Evolutionary conservation across 2,113 vertebrate species (phyloP).

Genomic region (Malurus alboscapulatus): DNA sequence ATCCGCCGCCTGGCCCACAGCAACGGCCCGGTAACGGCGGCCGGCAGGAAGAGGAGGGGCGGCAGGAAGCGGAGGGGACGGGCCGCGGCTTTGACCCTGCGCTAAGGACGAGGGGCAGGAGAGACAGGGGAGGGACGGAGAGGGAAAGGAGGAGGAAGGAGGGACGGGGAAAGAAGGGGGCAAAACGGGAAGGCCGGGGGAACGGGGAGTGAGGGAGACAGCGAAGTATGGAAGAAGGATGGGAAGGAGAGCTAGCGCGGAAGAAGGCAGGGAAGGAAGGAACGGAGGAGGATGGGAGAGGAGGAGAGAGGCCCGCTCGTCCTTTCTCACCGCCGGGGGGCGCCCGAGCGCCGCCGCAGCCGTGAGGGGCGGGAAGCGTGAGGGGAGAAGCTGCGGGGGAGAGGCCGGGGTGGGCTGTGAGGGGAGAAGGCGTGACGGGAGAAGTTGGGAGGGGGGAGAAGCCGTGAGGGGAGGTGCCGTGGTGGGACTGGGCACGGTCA

Average conservation of each 20-base stretch:
- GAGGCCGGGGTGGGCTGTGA: neutral
- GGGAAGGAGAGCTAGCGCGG: neutral
- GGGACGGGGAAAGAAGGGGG: neutral
- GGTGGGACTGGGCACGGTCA: no score
- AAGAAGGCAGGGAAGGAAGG: neutral
- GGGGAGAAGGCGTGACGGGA: neutral
- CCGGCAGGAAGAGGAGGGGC: neutral
- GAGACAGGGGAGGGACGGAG: neutral
- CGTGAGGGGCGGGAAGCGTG: neutral
- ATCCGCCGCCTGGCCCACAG: neutral
- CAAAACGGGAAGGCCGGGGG: neutral
- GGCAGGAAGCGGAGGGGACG: neutral
- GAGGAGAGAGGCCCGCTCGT: accelerated
- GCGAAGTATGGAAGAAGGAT: neutral
- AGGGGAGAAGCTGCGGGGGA: neutral
- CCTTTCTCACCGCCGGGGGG: neutral
- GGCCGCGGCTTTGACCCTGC: neutral
- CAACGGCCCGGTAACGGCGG: neutral
- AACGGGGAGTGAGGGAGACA: neutral
- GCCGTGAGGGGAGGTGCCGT: no score
- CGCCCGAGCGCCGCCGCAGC: neutral
- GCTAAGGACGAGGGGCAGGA: neutral
- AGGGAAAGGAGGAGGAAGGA: no score
- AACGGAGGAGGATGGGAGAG: no score
- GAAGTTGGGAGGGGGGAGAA: no score